Percentiles rank a stretch among this genome's conserved stretches.
Evolutionary conservation across 2,888 invertebrate genomes (phyloP).

Genomic region (Thysanoteuthis rhombus): DNA sequence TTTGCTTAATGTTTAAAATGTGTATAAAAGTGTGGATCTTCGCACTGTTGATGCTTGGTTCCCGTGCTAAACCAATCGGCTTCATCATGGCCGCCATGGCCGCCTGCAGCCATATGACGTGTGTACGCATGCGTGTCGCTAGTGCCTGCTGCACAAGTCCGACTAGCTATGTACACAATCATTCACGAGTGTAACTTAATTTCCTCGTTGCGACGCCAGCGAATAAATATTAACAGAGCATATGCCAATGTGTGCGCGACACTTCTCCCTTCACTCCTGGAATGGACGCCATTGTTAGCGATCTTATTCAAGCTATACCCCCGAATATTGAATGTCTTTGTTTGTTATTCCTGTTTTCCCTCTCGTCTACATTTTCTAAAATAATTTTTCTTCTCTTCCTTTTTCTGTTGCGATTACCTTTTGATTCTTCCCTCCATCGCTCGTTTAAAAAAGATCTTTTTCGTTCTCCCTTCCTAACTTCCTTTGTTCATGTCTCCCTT

Average conservation of each 20-base stretch:
- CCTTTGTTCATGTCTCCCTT: no score
- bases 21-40: not conserved
- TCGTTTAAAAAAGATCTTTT: no score
- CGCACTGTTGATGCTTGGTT: not conserved
- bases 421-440: no score
- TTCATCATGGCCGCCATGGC: not conserved
- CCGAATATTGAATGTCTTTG: not conserved
- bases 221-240: slow-evolving; percentile 12
- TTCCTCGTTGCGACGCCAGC: not conserved
- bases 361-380: no score
- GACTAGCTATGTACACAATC: not conserved
- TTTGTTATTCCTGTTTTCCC: not conserved
- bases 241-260: not conserved
- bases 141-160: not conserved
- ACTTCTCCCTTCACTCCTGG: not conserved
- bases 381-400: no score
- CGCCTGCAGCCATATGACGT: not conserved
- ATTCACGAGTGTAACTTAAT: not conserved
- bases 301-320: not conserved
- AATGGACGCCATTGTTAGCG: not conserved
- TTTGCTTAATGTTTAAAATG: not conserved
- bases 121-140: not conserved
- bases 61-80: not conserved
- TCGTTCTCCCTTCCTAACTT: no score
- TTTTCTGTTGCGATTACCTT: no score